These are phyloP conservation scores for Phlogophora meticulosa DNA, from an alignment of 2,888 invertebrate species.

Conservation along the genomic window DNA sequence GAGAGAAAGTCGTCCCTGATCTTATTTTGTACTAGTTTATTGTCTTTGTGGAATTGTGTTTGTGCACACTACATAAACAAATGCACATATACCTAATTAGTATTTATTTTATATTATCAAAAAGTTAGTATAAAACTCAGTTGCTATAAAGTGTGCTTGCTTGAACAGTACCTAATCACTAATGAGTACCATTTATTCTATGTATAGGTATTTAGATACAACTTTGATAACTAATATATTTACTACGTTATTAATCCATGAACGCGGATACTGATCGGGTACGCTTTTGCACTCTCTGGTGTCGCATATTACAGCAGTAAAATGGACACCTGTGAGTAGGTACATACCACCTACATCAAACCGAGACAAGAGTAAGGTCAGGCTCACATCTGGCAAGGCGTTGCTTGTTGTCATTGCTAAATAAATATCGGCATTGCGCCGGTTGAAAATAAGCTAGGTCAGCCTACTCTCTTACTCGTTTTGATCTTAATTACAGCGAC, in stretches of 20 bases:
- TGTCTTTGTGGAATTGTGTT: constrained; percentile 5
- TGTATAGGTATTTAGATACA: background rate
- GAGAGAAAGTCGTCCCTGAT: background rate
- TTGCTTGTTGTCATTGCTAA: no score
- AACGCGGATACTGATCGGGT: background rate
- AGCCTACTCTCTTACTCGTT: background rate
- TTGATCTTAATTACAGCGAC: background rate
- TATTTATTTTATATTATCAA: background rate
- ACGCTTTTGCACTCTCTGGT: background rate
- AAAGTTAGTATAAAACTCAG: constrained; percentile 29
- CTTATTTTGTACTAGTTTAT: constrained; percentile 6
- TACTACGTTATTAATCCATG: background rate
- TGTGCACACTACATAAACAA: background rate
- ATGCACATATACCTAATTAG: background rate
- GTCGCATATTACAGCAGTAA: no score
- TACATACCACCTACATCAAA: no score
- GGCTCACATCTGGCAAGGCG: no score
- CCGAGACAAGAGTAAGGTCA: background rate
- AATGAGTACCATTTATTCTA: background rate
- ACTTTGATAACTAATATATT: background rate
- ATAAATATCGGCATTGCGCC: no score
- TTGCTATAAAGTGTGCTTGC: constrained; percentile 9
- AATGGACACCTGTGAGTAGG: no score
- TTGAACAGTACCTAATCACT: no score
- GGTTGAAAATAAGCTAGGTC: no score